A percentile compares a stretch with the other conserved stretches of the same genome.
Conservation (phyloP, 2,113 vertebrate genomes). For the Sinocyclocheilus anophthalmus region DNA sequence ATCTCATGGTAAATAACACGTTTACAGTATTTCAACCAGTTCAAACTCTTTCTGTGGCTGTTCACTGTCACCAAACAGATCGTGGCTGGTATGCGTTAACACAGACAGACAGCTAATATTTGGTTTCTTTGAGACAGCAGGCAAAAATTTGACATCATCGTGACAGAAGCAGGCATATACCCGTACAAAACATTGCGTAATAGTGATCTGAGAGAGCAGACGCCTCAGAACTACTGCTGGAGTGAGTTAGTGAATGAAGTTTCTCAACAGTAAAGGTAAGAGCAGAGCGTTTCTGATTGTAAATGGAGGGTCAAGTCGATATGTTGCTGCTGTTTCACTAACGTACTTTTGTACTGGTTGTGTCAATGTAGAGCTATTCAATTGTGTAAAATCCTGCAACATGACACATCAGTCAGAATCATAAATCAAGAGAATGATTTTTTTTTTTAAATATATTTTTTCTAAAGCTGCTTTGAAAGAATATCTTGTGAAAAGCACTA, state of each 20-base stretch:
- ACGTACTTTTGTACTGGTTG: neutral
- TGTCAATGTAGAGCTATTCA: neutral
- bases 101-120: neutral
- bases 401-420: no score
- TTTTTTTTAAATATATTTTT: no score
- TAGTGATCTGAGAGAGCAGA: conserved; percentile 9
- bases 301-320: neutral
- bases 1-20: neutral
- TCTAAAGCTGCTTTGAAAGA: no score
- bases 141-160: neutral
- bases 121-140: neutral
- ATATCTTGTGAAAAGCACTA: no score
- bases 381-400: neutral
- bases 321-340: neutral
- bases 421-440: no score
- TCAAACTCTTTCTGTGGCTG: neutral
- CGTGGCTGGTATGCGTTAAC: neutral
- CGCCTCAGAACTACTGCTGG: neutral
- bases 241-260: neutral
- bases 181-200: neutral
- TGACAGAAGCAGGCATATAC: neutral
- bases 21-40: neutral
- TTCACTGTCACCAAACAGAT: neutral
- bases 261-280: neutral
- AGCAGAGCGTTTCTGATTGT: neutral